Evolutionary conservation across 2,888 invertebrate species (phyloP).

Genomic region (Fragum fragum): DNA sequence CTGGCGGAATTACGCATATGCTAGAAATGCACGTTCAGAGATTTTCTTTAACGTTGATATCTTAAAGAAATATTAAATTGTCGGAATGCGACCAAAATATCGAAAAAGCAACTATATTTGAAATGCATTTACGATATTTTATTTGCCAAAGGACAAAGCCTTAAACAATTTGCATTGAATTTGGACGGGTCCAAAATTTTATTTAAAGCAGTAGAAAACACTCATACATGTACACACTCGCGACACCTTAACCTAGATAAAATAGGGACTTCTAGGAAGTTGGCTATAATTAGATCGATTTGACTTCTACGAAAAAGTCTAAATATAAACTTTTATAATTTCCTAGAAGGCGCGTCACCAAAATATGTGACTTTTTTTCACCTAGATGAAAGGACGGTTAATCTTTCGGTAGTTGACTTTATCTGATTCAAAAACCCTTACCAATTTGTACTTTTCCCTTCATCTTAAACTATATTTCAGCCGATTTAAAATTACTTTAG

Average conservation of each 20-base stretch:
- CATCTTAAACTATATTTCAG: neutral
- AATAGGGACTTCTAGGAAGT: slow-evolving; percentile 20
- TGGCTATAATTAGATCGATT: slow-evolving; percentile 5
- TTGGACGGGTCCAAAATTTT: neutral
- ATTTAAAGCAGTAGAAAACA: neutral
- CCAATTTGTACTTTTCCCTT: neutral
- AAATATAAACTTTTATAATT: slow-evolving; percentile 7
- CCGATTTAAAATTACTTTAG: too few relatives aligned
- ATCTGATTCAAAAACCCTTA: neutral
- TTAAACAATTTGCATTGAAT: too few relatives aligned
- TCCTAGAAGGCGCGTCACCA: slow-evolving; percentile 25
- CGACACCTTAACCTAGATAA: slow-evolving; percentile 12
- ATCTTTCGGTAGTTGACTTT: neutral
- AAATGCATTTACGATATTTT: too few relatives aligned
- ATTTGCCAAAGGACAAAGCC: too few relatives aligned
- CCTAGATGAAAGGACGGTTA: neutral
- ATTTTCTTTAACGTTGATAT: too few relatives aligned
- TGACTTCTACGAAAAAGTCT: slow-evolving; percentile 19
- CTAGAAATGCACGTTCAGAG: too few relatives aligned
- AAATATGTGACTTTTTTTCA: neutral
- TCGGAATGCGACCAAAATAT: too few relatives aligned
- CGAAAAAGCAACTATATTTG: too few relatives aligned
- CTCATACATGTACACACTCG: neutral
- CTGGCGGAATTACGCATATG: too few relatives aligned
- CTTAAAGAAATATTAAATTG: too few relatives aligned